Conservation (phyloP, 2,797 vertebrate genomes). For the Euthynnus affinis region DNA sequence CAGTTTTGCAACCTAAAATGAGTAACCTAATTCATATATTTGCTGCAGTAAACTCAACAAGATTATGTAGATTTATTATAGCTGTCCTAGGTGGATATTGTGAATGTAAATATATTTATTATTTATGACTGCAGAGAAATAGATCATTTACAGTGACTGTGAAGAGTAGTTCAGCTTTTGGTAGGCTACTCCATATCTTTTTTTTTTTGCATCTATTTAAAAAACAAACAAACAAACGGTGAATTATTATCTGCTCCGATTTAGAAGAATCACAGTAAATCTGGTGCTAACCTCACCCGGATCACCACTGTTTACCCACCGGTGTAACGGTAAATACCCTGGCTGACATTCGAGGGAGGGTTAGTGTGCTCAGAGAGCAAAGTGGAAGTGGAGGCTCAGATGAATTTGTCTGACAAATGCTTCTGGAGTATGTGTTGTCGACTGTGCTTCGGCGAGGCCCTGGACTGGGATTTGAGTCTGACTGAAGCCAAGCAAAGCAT, state of each 20-base stretch:
- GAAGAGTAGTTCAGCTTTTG: constrained; percentile 48
- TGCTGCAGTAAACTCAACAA: constrained; percentile 68
- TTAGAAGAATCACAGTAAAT: constrained; percentile 65
- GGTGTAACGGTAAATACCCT: constrained; percentile 70
- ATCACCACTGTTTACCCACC: constrained; percentile 73
- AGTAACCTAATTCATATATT: constrained; percentile 68
- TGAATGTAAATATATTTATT: constrained; percentile 77
- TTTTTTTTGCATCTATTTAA: constrained; percentile 50
- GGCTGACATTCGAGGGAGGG: constrained; percentile 75
- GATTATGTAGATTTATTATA: constrained; percentile 70
- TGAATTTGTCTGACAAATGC: constrained; percentile 82
- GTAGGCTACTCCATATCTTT: constrained; percentile 54
- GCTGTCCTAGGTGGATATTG: constrained; percentile 66
- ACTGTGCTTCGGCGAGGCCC: constrained; percentile 72
- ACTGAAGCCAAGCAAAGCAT: constrained; percentile 80
- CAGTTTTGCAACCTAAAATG: constrained; percentile 65
- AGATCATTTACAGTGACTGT: constrained; percentile 51
- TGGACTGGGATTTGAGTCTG: constrained; percentile 79
- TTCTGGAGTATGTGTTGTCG: constrained; percentile 79
- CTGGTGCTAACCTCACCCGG: constrained; percentile 53
- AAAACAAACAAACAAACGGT: constrained; percentile 5
- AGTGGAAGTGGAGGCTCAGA: constrained; percentile 73
- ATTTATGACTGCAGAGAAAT: constrained; percentile 72
- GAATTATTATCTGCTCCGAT: constrained; percentile 65
- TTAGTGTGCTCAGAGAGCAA: constrained; percentile 74